Conservation (phyloP, 2,113 vertebrate species). For the Ardeotis arabs region DNA sequence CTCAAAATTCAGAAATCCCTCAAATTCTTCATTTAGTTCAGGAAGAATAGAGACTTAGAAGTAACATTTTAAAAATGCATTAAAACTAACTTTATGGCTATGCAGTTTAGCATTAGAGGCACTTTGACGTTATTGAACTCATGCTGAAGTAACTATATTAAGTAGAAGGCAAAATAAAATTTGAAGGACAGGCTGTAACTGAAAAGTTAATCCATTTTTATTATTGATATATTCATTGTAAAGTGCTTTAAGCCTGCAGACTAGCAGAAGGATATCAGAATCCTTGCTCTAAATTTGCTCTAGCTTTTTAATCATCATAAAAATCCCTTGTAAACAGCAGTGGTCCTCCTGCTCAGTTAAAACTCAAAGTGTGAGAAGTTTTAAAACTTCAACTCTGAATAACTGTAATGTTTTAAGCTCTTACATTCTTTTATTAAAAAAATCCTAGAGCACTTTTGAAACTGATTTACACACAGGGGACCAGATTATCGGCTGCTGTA, state of each 20-base stretch:
- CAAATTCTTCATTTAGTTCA: neutral
- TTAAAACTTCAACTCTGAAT: neutral
- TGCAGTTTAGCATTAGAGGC: neutral
- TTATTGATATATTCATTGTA: neutral
- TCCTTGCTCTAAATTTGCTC: neutral
- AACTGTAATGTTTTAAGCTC: neutral
- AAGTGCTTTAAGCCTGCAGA: neutral
- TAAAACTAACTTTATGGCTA: neutral
- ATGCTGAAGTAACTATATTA: neutral
- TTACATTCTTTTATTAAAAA: neutral
- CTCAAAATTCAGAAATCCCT: neutral
- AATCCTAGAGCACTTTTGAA: neutral
- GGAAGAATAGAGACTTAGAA: neutral
- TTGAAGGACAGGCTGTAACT: neutral
- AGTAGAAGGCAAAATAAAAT: conserved; percentile 10
- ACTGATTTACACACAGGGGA: neutral
- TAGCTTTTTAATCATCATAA: neutral
- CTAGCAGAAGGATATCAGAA: neutral
- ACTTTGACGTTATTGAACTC: neutral
- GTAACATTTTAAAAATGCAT: neutral
- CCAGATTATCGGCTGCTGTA: neutral
- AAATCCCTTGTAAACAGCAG: neutral
- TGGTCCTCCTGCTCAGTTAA: neutral
- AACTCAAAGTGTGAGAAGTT: neutral
- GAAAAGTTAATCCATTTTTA: conserved; percentile 15